A percentile compares a stretch with the other conserved stretches of the same genome.
These are phyloP conservation scores for human (Homo sapiens) DNA, from an alignment of 2,113 vertebrate genomes.

Conservation along the genomic window GRCh38 chr2:186544501-186545000, in stretches of 20 bases:
- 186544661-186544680: background rate
- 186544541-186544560: conserved; percentile 21
- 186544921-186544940: background rate
- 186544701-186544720: background rate
- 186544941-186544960: background rate
- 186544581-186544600: background rate
- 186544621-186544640: background rate
- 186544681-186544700: background rate
- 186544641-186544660: background rate
- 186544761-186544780: background rate
- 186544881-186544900: background rate
- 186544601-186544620: background rate
- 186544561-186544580: background rate
- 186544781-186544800: background rate
- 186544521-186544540: conserved; percentile 60
- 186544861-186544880: background rate
- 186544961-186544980: background rate
- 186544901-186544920: background rate
- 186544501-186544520: conserved; percentile 41
- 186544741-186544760: background rate
- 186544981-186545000: background rate
- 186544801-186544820: background rate
- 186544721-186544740: background rate
- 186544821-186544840: background rate
- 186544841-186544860: background rate